Conservation (phyloP, 2,113 vertebrate species). For the Hemibagrus wyckioides region DNA sequence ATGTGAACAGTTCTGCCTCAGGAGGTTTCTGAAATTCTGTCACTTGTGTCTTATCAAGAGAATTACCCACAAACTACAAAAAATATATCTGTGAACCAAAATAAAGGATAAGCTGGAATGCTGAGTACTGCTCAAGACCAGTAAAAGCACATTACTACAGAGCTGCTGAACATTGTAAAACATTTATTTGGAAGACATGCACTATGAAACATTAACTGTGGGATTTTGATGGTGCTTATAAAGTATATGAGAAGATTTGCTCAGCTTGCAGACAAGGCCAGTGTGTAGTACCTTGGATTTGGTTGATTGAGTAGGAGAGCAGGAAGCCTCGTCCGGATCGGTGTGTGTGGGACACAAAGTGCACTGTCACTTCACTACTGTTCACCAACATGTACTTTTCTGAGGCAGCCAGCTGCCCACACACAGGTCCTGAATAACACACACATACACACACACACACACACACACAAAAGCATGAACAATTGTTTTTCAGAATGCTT, state of each 20-base stretch:
- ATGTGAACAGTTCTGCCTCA: not conserved
- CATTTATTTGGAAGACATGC: not conserved
- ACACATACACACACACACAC: conserved; percentile 7
- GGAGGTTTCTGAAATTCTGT: not conserved
- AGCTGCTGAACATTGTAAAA: not conserved
- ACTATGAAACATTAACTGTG: not conserved
- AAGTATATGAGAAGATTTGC: not conserved
- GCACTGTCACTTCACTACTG: conserved; percentile 72
- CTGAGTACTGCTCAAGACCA: not conserved
- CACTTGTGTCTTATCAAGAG: not conserved
- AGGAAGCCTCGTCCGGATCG: conserved; percentile 83
- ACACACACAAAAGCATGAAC: not conserved
- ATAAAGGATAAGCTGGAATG: not conserved
- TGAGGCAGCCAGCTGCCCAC: conserved; percentile 67
- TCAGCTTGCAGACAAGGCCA: not conserved
- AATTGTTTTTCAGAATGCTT: conserved; percentile 4
- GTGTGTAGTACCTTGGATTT: conserved; percentile 74
- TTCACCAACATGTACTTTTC: conserved; percentile 67
- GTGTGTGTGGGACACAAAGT: conserved; percentile 78
- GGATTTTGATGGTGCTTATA: no score
- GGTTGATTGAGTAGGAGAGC: conserved; percentile 80
- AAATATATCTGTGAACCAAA: not conserved
- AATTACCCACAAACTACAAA: not conserved
- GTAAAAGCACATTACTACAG: not conserved
- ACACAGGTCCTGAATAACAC: conserved; percentile 76